These are phyloP conservation scores for Pseudonaja textilis DNA, from an alignment of 2,113 vertebrate species.

Conservation along the genomic window DNA sequence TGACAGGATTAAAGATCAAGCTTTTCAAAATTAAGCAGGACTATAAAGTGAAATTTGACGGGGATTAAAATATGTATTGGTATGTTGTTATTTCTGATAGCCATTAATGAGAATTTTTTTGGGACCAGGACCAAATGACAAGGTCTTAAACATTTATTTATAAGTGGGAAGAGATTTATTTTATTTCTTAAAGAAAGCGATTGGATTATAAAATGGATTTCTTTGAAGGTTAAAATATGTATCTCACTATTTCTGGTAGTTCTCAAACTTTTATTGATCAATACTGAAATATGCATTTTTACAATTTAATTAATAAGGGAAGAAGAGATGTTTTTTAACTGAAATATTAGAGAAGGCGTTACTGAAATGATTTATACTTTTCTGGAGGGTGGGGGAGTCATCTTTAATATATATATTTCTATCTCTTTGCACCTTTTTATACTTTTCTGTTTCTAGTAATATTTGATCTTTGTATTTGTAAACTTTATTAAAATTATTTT, in stretches of 20 bases:
- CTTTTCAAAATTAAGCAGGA: not conserved
- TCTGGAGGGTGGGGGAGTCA: not conserved
- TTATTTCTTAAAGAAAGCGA: not conserved
- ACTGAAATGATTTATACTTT: not conserved
- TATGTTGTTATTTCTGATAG: not conserved
- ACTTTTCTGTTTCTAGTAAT: not conserved
- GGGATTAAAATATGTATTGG: not conserved
- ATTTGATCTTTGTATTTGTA: not conserved
- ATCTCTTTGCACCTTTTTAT: not conserved
- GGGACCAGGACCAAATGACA: not conserved
- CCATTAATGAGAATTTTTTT: not conserved
- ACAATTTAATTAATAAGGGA: not conserved
- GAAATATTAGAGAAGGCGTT: not conserved
- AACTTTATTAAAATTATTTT: not conserved
- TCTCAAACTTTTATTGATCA: not conserved
- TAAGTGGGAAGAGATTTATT: not conserved
- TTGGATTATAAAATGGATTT: not conserved
- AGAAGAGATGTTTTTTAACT: not conserved
- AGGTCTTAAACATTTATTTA: not conserved
- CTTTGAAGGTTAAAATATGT: not conserved
- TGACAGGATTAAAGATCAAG: not conserved
- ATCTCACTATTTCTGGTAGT: not conserved
- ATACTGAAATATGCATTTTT: not conserved
- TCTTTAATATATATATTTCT: not conserved
- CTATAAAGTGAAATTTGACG: not conserved